phyloP scores from a whole-genome alignment of 2,888 invertebrate genomes.

The Lamellibrachia satsuma region DNA sequence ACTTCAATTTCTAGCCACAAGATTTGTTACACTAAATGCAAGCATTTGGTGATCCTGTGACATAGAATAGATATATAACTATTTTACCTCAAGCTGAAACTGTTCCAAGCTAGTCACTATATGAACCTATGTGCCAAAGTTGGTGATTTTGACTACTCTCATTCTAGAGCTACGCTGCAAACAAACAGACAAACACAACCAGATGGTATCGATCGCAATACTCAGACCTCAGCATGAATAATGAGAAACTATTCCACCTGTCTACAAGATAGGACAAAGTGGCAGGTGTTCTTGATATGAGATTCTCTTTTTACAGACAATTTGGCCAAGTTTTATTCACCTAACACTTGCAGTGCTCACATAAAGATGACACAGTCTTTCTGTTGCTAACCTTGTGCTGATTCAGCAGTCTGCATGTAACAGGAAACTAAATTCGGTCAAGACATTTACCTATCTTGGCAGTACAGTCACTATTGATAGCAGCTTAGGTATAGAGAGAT shows the following conservation, averaged over 20 bases:
- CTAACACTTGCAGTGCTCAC: not conserved
- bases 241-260: too few relatives aligned
- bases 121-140: too few relatives aligned
- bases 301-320: not conserved
- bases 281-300: not conserved
- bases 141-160: too few relatives aligned
- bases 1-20: not conserved
- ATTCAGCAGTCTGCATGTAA: not conserved
- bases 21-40: not conserved
- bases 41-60: not conserved
- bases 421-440: not conserved
- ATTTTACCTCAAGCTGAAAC: too few relatives aligned
- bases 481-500: not conserved
- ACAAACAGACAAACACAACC: too few relatives aligned
- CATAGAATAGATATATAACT: too few relatives aligned
- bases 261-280: not conserved
- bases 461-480: not conserved
- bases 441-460: slow-evolving; percentile 11
- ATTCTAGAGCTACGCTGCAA: too few relatives aligned
- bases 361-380: not conserved
- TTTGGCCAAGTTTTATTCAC: not conserved
- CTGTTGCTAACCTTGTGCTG: not conserved
- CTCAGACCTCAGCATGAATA: not conserved
- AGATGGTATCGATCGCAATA: too few relatives aligned
- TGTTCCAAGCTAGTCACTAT: too few relatives aligned